phyloP scores from a whole-genome alignment of 2,888 invertebrate species.

The Cenopis cana region DNA sequence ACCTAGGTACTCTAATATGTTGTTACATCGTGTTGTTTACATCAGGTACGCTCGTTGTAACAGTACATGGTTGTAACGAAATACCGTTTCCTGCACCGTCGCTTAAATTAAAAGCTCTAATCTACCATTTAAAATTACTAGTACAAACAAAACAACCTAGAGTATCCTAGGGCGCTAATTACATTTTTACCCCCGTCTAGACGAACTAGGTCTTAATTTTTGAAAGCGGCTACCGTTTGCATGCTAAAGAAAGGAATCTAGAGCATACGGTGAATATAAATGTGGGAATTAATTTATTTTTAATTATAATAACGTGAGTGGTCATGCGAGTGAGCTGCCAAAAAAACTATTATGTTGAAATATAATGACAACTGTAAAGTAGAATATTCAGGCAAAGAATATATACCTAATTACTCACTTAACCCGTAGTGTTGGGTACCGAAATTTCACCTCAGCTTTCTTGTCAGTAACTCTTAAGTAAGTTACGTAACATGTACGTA shows the following conservation, averaged over 20 bases:
- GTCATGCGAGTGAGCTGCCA: conserved; percentile 20
- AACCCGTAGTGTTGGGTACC: too few species aligned
- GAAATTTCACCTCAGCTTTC: not conserved
- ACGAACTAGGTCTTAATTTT: conserved; percentile 37
- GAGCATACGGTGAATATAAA: conserved; percentile 39
- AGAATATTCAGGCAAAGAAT: too few species aligned
- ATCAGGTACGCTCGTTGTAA: not conserved
- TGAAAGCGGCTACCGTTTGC: conserved; percentile 27
- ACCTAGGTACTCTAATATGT: too few species aligned
- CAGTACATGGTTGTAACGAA: not conserved
- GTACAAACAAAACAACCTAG: conserved; percentile 13
- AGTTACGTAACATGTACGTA: not conserved
- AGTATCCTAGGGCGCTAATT: conserved; percentile 20
- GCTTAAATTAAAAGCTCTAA: not conserved
- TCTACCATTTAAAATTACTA: conserved; percentile 26
- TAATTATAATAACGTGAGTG: conserved; percentile 9
- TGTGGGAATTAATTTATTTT: conserved; percentile 32
- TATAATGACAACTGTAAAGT: too few species aligned
- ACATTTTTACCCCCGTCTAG: conserved; percentile 11
- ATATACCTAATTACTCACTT: too few species aligned
- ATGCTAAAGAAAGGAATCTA: conserved; percentile 32
- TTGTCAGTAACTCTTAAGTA: not conserved
- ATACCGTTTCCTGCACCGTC: not conserved
- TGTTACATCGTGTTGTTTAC: too few species aligned
- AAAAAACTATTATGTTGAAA: too few species aligned